Percentiles rank a stretch among this genome's conserved stretches.
Evolutionary conservation across 1,140 invertebrate genomes (phyloP).

Genomic region (Hyposmocoma kahamanoa): DNA sequence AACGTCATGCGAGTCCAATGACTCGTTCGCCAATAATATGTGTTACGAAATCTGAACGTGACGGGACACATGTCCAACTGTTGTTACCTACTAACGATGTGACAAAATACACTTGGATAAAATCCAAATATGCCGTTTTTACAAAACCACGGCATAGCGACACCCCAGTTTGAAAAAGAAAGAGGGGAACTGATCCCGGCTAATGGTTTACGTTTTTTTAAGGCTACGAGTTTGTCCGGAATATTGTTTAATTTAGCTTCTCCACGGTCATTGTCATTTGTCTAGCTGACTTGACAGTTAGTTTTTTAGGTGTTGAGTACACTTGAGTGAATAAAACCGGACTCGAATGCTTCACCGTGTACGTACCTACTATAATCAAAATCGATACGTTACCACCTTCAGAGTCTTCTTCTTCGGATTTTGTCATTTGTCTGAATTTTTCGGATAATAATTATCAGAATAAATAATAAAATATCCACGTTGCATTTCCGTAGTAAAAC

Average conservation of each 20-base stretch:
- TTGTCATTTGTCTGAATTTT: no score
- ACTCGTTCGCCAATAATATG: neutral
- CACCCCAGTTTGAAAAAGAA: slow-evolving; percentile 7
- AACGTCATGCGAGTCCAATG: neutral
- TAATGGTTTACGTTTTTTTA: slow-evolving; percentile 23
- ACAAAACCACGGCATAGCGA: slow-evolving; percentile 10
- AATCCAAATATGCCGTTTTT: slow-evolving; percentile 14
- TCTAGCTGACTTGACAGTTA: slow-evolving; percentile 32
- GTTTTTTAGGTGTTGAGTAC: neutral
- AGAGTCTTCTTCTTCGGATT: no score
- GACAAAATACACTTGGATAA: slow-evolving; percentile 10
- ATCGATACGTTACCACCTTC: no score
- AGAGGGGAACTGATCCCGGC: slow-evolving; percentile 8
- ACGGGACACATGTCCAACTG: neutral
- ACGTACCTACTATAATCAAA: no score
- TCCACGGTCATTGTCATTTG: slow-evolving; percentile 37
- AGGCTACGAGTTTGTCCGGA: slow-evolving; percentile 10
- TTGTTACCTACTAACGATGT: slow-evolving; percentile 10
- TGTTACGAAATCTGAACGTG: neutral
- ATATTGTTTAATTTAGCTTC: slow-evolving; percentile 34
- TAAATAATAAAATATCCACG: no score
- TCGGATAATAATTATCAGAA: no score
- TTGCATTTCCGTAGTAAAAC: no score
- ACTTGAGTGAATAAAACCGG: no score
- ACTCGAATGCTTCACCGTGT: no score